Evolutionary conservation across 2,797 vertebrate genomes (phyloP).

Genomic region (Dipus sagitta): DNA sequence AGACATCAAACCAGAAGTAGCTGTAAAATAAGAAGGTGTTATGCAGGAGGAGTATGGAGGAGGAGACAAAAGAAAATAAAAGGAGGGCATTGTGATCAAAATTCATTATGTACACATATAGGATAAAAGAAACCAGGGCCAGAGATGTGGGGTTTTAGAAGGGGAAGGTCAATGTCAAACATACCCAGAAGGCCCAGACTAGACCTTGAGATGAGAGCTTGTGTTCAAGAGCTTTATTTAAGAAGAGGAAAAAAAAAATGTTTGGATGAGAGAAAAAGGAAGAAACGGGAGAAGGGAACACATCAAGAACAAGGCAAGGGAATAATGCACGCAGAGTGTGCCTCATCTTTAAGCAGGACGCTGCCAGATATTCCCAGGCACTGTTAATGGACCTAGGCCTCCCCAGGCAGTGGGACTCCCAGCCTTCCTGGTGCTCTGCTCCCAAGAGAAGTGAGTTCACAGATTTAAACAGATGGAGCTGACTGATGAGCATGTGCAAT

Average conservation of each 20-base stretch:
- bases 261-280: not conserved
- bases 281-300: not conserved
- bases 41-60: no score
- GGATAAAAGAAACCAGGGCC: no score
- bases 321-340: not conserved
- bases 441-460: not conserved
- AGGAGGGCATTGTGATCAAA: no score
- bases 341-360: not conserved
- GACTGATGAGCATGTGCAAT: fast-evolving
- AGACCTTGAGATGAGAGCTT: not conserved
- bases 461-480: not conserved
- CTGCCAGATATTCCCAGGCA: not conserved
- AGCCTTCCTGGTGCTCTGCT: not conserved
- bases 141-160: no score
- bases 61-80: no score
- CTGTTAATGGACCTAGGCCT: no score
- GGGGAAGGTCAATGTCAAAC: not conserved
- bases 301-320: not conserved
- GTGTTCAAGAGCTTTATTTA: not conserved
- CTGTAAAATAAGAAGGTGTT: no score
- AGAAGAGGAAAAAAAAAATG: not conserved
- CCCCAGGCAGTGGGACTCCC: not conserved
- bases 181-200: not conserved
- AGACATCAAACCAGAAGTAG: no score
- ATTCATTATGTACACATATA: no score